phyloP scores from a whole-genome alignment of 2,888 invertebrate species.

The Cryptosula pallasiana region DNA sequence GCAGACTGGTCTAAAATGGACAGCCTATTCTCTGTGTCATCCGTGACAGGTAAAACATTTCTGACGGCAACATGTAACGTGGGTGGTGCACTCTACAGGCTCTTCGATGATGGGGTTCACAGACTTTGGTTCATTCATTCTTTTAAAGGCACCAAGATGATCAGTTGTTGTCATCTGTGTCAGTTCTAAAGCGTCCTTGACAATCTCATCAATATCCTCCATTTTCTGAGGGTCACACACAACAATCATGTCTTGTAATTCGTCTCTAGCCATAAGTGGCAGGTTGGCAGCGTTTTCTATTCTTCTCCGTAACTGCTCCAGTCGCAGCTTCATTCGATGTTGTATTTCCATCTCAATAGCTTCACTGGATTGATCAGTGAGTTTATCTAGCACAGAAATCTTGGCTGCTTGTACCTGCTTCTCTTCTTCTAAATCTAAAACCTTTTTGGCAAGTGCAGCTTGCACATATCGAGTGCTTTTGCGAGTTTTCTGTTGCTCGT shows the following conservation, averaged over 20 bases:
- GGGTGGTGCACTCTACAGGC: neutral
- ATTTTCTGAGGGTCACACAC: neutral
- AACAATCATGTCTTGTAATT: neutral
- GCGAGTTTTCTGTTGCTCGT: conserved; percentile 6
- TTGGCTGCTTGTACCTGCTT: neutral
- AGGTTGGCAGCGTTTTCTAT: neutral
- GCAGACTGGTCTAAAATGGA: neutral
- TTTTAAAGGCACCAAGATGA: neutral
- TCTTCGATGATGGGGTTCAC: neutral
- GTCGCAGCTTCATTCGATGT: conserved; percentile 3
- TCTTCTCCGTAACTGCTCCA: neutral
- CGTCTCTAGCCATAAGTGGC: neutral
- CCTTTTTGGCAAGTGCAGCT: neutral
- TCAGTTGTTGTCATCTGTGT: neutral
- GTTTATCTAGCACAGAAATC: neutral
- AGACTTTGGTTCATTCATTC: too few species aligned
- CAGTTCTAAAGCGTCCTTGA: conserved; percentile 14
- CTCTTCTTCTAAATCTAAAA: neutral
- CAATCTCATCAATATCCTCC: neutral
- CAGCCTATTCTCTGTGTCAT: conserved; percentile 4
- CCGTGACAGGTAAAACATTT: neutral
- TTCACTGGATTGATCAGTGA: neutral
- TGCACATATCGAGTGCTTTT: neutral
- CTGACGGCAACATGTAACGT: neutral
- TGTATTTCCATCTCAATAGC: conserved; percentile 17